phyloP scores from a whole-genome alignment of 2,113 vertebrate species.

The Puntigrus tetrazona region DNA sequence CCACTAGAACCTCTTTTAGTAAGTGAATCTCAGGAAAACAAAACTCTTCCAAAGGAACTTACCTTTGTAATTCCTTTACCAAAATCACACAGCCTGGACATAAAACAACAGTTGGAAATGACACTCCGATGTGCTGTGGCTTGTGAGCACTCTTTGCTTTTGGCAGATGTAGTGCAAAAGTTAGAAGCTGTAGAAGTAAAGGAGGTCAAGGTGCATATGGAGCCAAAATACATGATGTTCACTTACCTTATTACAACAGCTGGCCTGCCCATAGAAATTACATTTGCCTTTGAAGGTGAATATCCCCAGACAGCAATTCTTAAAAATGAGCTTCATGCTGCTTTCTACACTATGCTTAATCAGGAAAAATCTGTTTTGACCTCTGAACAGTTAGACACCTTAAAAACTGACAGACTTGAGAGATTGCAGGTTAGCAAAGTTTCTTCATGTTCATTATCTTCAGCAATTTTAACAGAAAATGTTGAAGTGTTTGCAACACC shows the following conservation, averaged over 20 bases:
- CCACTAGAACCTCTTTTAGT: slow-evolving; percentile 54
- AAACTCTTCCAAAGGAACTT: slow-evolving; percentile 76
- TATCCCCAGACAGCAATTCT: slow-evolving; percentile 79
- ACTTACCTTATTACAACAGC: slow-evolving; percentile 80
- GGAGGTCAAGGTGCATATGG: slow-evolving; percentile 72
- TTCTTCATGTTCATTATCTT: slow-evolving; percentile 58
- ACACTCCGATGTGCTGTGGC: slow-evolving; percentile 79
- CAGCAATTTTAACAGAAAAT: slow-evolving; percentile 67
- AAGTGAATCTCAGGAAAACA: slow-evolving; percentile 68
- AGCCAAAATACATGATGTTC: slow-evolving; percentile 69
- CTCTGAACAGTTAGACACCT: slow-evolving; percentile 69
- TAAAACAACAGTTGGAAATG: slow-evolving; percentile 77
- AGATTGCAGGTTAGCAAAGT: slow-evolving; percentile 55
- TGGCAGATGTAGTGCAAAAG: slow-evolving; percentile 76
- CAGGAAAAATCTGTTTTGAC: slow-evolving; percentile 76
- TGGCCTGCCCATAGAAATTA: slow-evolving; percentile 76
- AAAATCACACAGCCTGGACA: slow-evolving; percentile 68
- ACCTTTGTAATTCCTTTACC: slow-evolving; percentile 68
- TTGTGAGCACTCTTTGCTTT: slow-evolving; percentile 73
- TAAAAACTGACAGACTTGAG: slow-evolving; percentile 56
- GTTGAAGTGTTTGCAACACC: slow-evolving; percentile 51
- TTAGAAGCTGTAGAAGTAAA: slow-evolving; percentile 75
- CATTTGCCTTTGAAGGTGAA: slow-evolving; percentile 76
- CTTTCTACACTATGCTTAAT: slow-evolving; percentile 80
- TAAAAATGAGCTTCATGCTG: slow-evolving; percentile 77